Percentiles rank a stretch among this genome's conserved stretches.
phyloP scores from a whole-genome alignment of 2,888 invertebrate genomes.

The Conomelus anceps region DNA sequence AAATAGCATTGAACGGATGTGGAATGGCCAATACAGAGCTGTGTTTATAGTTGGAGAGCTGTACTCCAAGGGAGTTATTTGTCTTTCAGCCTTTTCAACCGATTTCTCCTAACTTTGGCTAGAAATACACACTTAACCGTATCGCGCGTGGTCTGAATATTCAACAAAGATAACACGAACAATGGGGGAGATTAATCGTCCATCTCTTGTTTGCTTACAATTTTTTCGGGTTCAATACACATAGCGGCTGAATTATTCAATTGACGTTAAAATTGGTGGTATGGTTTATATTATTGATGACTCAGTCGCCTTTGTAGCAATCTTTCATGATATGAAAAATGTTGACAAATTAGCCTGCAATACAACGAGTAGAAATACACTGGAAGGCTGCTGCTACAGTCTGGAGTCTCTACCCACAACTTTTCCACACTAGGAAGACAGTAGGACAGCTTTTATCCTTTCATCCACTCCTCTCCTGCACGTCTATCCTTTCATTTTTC shows the following conservation, averaged over 20 bases:
- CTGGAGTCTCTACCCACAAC: too few relatives aligned
- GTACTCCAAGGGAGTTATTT: background rate
- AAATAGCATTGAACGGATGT: background rate
- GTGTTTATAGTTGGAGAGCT: background rate
- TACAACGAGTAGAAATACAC: too few relatives aligned
- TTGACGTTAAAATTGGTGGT: background rate
- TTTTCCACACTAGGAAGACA: too few relatives aligned
- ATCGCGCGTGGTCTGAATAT: background rate
- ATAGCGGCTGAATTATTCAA: background rate
- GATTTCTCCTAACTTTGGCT: background rate
- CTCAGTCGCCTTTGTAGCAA: background rate
- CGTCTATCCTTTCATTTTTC: background rate
- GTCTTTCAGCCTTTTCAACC: background rate
- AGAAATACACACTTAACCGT: background rate
- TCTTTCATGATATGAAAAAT: background rate
- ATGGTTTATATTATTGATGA: background rate
- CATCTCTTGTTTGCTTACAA: background rate
- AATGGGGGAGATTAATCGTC: background rate
- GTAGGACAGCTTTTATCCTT: background rate
- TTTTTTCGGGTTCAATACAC: background rate
- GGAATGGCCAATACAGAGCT: background rate
- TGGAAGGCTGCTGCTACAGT: too few relatives aligned
- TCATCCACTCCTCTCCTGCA: background rate
- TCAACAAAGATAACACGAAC: background rate
- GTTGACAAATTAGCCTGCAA: background rate